Evolutionary conservation across 1,140 invertebrate species (phyloP), one percentile per base, ranked within the genome.

Genomic region (Drosophila azteca): DNA sequence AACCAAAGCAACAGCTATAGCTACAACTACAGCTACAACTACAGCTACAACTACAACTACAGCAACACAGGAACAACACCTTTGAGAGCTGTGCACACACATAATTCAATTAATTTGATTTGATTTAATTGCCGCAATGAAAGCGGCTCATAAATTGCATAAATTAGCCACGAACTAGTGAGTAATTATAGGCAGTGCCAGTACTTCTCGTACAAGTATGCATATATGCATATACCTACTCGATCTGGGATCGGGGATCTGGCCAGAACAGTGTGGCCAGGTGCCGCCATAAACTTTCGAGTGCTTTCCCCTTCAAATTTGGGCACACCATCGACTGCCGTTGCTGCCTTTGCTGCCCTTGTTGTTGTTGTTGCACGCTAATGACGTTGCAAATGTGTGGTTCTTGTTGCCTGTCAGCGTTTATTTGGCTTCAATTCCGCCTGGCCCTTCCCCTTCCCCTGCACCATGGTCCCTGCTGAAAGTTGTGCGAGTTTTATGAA

Each of bases 341-440:
- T 1, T 29, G 6, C 7, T 35, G 31, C 8, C 17, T 20, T 1
- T 71, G n/a, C 43, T 43, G n/a, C 11, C 39, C 29, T 44, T 72
- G 20, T 50, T 58, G 53, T 48, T 48, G 61, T 58, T 75, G 61
- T 54, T 68, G 44, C 54, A 64, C 45, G 61, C 80, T 85, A 85
- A 84, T 84, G 80, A 84, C 72, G 72, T 83, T 74, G 67, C 66
- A 74, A 84, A 80, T 80, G 79, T 84, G 80, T 31, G 77, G 80
- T 49, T 62, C 48, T 11, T 49, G 57, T 53, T 75, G 55, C 50
- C 63, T 76, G 72, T 76, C 55, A 52, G 50, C 57, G 50, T 76
- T 68, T 72, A 71, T 72, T 71, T 71, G 53, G 54, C 60, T 75
- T 66, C 41, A 52, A 50, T 69, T 65, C 29, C 29, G 6, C 29